A percentile compares a stretch with the other conserved stretches of the same genome.
phyloP scores from a whole-genome alignment of 2,888 invertebrate genomes.

The Thymelicus sylvestris region DNA sequence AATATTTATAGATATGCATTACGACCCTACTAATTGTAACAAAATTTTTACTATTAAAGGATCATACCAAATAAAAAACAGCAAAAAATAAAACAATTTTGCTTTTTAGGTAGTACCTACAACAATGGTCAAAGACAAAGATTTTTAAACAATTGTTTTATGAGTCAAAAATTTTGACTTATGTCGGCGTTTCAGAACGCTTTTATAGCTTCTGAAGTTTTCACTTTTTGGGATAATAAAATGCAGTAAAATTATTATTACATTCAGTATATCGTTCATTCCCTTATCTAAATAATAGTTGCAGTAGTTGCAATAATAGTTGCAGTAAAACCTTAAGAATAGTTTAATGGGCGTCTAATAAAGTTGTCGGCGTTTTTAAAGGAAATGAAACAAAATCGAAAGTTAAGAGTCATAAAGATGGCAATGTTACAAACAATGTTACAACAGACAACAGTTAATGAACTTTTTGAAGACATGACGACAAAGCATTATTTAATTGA shows the following conservation, averaged over 20 bases:
- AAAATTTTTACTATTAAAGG: no score
- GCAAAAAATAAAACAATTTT: no score
- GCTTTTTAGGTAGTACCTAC: no score
- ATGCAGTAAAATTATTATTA: conserved; percentile 7
- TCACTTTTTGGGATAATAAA: conserved; percentile 6
- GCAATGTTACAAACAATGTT: background rate
- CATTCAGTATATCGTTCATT: conserved; percentile 16
- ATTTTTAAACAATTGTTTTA: background rate
- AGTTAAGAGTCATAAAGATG: conserved; percentile 10
- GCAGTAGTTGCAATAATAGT: conserved; percentile 18
- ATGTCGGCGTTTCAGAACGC: background rate
- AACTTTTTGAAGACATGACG: no score
- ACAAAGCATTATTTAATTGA: no score
- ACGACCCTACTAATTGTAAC: no score
- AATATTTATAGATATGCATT: no score
- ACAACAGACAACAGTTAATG: background rate
- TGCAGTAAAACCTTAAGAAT: conserved; percentile 14
- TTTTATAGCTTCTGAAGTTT: conserved; percentile 32
- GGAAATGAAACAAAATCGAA: conserved; percentile 20
- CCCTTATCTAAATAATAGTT: conserved; percentile 17
- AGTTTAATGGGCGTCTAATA: conserved; percentile 20
- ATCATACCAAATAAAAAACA: no score
- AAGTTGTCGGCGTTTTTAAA: conserved; percentile 18
- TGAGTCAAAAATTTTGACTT: background rate
- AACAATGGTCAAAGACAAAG: no score